Base-by-base conservation (phyloP, 2,888 invertebrate species). In the Melinopterus prodromus region DNA sequence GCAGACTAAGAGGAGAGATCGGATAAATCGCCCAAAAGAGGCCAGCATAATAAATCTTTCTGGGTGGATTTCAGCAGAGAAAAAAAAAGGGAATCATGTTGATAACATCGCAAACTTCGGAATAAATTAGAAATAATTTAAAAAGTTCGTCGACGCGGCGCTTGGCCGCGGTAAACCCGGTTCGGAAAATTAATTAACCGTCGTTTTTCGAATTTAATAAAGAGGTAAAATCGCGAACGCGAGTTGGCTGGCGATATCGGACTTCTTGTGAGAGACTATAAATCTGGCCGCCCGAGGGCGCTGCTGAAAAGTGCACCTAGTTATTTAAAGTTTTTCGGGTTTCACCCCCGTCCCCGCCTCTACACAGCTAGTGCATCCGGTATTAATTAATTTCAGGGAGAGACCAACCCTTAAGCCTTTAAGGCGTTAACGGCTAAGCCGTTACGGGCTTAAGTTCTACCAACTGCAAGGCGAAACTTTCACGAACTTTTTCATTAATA, bases 111-210 rank as follows among this genome's bases (percentile, higher is more conserved):
- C 53, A 53, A 53, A 53, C 77, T 71, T 72, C 77, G 71, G 79
- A 79, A 79, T 79, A 79, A 79, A 79, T 79, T 79, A 79, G 77
- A 70, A 71, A 77, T 79, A 79, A 79, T 79, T 79, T 79, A 72
- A 69, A 79, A 79, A 79, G 72, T 79, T 79, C 5, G 53, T 53
- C 53, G 53, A 53, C 53, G 1, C 12, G 12, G 1, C 53, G 12
- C 9, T 38, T 6, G 38, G 9, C 53, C 53, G 53, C 53, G 53
- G 53, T 53, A 53, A 26, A 53, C 3, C 53, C 53, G 12, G 53
- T 53, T 53, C 5, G 53, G 5, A 4, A 53, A 53, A 53, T 53
- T 53, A 53, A 53, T 53, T 53, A 53, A 53, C 53, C 53, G 53
- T 0, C 53, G 53, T 6, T 53, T 53, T 53, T 53, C 53, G 53